Base-by-base conservation (phyloP, 2,888 invertebrate genomes). In the Epistrophe eligans region DNA sequence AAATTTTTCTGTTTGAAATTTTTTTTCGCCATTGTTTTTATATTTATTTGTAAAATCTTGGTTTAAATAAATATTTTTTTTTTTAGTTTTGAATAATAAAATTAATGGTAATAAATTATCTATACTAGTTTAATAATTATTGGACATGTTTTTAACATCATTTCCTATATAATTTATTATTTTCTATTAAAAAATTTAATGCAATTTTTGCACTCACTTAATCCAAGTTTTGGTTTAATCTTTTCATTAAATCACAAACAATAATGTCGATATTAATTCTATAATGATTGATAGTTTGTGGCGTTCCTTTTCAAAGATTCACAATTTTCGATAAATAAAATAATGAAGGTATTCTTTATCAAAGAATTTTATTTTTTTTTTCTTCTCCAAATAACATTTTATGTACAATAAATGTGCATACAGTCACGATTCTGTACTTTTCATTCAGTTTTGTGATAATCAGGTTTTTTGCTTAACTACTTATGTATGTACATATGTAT, bases 301-400 rank as follows among this genome's bases (percentile, higher is more conserved):
- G 19, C 8, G n/a, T 38, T 52, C 4, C 24, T 52, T 15, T n/a
- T 38, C 6, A 70, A 70, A 70, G 52, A 70, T 70, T 52, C 40
- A 24, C 70, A 70, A 70, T 55, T 70, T 55, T 70, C 70, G 70
- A 55, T 70, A 55, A 55, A 55, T 1, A 35, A 35, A 35, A 70
- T 70, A 70, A 38, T 48, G n/a, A 10, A 17, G 15, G 3, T 48
- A 50, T 66, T 66, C 48, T 50, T 67, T 50, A 67, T 67, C 32
- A 35, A 67, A 28, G 8, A 40, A 24, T 40, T 19, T 70, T 24
- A 24, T 70, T n/a, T 55, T 55, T 52, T 40, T n/a, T n/a, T n/a
- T n/a, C n/a, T 52, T 19, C 38, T 8, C 13, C 38, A 55, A 70
- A 28, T n/a, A 7, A n/a, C 28, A 40, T 52, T 55, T 38, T 28